Base-by-base conservation (phyloP, 2,797 vertebrate genomes). In the Paedocypris micromegethes region DNA sequence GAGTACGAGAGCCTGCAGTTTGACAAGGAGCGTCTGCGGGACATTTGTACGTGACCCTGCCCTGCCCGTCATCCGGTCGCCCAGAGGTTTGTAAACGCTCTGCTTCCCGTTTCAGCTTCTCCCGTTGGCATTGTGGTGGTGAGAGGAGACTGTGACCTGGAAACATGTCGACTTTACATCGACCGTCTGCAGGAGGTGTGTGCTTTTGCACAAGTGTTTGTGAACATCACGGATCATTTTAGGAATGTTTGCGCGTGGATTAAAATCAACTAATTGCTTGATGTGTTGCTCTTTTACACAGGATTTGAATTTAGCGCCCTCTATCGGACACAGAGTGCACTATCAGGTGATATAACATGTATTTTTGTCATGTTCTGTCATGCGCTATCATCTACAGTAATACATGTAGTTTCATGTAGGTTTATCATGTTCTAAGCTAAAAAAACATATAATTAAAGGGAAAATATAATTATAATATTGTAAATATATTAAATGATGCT, bases 41-140 rank as follows among this genome's bases (percentile, higher is more conserved):
- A 99, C 87, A 91, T 92, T 76, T 98, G 96, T 99, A 85, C 95
- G 96, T 91, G 23, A 63, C n/a, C 9, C 6, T 0, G 3, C 6
- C 9, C 50, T 52, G 46, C 51, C 64, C 45, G 52, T 9, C 23
- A 40, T 56, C 42, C 41, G 40, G 2, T 6, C n/a, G 3, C 49
- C 49, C 9, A 9, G 3, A 51, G 9, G 77, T 77, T 64, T 61
- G 65, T 71, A 68, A 78, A 70, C 78, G 9, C n/a, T 78, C 6
- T n/a, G 57, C 73, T 75, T 75, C 42, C 23, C 23, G 23, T 23
- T 39, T 54, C 79, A 98, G 96, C 96, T 42, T 93, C 94, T 78
- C 95, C 96, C 0, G 85, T 99, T n/a, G 96, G 96, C 75, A 98
- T 99, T 54, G 92, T 99, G 79, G 96, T 99, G 78, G 92, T 98